Evolutionary conservation across 1,140 invertebrate genomes (phyloP).

Genomic region (Paraescarpia echinospica): DNA sequence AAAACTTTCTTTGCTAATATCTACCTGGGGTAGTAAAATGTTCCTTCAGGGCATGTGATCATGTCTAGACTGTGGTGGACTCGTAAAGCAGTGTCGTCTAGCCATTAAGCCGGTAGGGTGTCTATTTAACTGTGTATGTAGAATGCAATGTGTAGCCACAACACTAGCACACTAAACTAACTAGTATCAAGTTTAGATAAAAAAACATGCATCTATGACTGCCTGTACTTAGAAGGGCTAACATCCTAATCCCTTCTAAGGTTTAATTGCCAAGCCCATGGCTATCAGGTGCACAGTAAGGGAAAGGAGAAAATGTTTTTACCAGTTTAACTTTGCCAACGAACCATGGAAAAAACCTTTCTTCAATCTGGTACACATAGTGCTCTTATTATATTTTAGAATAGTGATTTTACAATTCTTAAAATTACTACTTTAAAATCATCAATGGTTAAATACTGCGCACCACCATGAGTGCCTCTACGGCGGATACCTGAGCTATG

Average conservation of each 20-base stretch:
- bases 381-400: no score
- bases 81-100: not conserved
- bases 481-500: no score
- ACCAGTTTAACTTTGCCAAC: not conserved
- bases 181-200: not conserved
- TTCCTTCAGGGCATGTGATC: not conserved
- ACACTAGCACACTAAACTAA: not conserved
- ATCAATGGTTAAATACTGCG: no score
- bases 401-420: no score
- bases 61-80: not conserved
- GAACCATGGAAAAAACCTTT: not conserved
- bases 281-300: not conserved
- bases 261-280: not conserved
- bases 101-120: not conserved
- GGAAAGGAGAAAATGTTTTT: not conserved
- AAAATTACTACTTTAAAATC: no score
- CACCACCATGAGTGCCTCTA: no score
- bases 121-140: not conserved
- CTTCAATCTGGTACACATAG: not conserved
- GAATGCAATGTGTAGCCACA: not conserved
- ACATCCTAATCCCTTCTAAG: not conserved
- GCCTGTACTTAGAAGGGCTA: not conserved
- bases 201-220: not conserved
- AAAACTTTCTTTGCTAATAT: not conserved
- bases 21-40: not conserved